A percentile compares a stretch with the other conserved stretches of the same genome.
Evolutionary conservation across 2,113 vertebrate genomes (phyloP).

Genomic region (Myanophis thanlyinensis): DNA sequence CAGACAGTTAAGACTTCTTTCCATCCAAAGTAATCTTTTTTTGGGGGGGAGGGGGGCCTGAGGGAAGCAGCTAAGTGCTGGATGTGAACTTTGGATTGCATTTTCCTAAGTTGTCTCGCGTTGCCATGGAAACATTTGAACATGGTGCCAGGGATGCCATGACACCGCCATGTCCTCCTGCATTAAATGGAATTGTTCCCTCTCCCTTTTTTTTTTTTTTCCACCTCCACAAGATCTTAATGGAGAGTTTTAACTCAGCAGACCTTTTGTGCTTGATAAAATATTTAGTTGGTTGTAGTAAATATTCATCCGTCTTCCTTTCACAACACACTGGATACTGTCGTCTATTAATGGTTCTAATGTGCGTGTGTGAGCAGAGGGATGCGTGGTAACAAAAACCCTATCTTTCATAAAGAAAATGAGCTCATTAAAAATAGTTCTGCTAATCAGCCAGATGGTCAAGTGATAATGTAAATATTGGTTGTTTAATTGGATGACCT

Average conservation of each 20-base stretch:
- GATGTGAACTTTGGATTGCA: background rate
- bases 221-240: slow-evolving; percentile 23
- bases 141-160: slow-evolving; percentile 46
- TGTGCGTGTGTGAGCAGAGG: background rate
- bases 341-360: slow-evolving; percentile 23
- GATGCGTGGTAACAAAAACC: slow-evolving; percentile 17
- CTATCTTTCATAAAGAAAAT: slow-evolving; percentile 33
- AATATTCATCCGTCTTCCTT: slow-evolving; percentile 52
- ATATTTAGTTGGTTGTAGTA: slow-evolving; percentile 52
- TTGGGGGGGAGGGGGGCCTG: no score
- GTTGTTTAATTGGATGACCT: slow-evolving; percentile 25
- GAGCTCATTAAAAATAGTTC: slow-evolving; percentile 20
- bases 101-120: slow-evolving; percentile 31
- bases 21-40: background rate
- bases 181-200: slow-evolving; percentile 31
- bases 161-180: slow-evolving; percentile 31
- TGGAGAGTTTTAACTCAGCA: slow-evolving; percentile 40
- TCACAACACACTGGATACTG: slow-evolving; percentile 36
- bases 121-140: slow-evolving; percentile 58
- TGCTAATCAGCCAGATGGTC: slow-evolving; percentile 13
- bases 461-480: slow-evolving; percentile 24
- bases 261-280: slow-evolving; percentile 48
- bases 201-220: no score
- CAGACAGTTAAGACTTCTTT: slow-evolving; percentile 1
- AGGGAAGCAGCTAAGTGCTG: background rate